These are phyloP conservation scores for Colaptes auratus DNA, from an alignment of 2,113 vertebrate species.

Conservation along the genomic window DNA sequence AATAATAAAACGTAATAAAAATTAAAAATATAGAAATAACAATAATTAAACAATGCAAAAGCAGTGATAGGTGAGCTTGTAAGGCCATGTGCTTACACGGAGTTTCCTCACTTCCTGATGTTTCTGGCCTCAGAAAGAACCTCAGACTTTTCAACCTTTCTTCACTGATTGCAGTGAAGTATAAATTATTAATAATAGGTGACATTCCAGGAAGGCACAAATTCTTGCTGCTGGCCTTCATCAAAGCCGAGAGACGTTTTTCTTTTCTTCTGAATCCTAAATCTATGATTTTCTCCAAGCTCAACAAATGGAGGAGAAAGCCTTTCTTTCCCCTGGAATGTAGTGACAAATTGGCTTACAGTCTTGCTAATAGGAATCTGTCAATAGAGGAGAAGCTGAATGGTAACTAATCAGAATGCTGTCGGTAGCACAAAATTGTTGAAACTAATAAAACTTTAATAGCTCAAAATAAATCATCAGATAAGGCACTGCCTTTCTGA, in stretches of 20 bases:
- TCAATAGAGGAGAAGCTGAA: not conserved
- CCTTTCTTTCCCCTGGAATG: not conserved
- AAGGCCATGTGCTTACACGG: not conserved
- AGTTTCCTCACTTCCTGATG: not conserved
- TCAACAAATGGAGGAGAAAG: not conserved
- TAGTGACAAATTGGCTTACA: not conserved
- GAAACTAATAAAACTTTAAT: not conserved
- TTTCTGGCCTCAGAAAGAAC: constrained; percentile 12
- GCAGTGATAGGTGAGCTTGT: not conserved
- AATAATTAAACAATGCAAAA: not conserved
- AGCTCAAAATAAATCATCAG: not conserved
- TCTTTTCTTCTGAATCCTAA: not conserved
- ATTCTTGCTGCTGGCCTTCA: not conserved
- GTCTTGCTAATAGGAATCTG: not conserved
- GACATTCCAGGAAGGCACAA: not conserved
- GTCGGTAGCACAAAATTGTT: not conserved
- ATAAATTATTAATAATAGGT: not conserved
- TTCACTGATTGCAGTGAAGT: not conserved
- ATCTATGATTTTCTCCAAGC: not conserved
- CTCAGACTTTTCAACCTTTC: constrained; percentile 20
- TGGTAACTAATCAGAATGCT: not conserved
- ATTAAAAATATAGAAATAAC: too few species aligned
- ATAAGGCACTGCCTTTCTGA: not conserved
- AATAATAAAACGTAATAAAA: too few species aligned
- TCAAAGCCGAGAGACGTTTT: not conserved